Evolutionary conservation across 2,113 vertebrate genomes (phyloP).

Genomic region (Trinectes maculatus): DNA sequence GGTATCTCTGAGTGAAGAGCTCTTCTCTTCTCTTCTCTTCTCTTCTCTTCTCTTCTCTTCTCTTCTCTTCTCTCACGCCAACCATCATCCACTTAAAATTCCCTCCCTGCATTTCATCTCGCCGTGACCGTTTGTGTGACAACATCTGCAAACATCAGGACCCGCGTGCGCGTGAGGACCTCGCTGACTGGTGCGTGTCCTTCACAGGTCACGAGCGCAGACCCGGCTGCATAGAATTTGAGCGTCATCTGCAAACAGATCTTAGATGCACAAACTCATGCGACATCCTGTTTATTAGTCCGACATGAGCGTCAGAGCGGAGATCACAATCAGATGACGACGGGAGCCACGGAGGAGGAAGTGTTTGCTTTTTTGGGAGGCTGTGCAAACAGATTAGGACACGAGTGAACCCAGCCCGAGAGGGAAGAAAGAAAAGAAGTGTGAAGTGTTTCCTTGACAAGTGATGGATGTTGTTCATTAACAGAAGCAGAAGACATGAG

Average conservation of each 20-base stretch:
- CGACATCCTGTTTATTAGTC: conserved; percentile 56
- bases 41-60: background rate
- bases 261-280: conserved; percentile 24
- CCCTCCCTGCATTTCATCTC: conserved; percentile 52
- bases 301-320: conserved; percentile 11
- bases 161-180: conserved; percentile 21
- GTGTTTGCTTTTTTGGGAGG: conserved; percentile 44
- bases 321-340: conserved; percentile 21
- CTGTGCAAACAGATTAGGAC: conserved; percentile 51
- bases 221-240: background rate
- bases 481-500: conserved; percentile 26
- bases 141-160: conserved; percentile 46
- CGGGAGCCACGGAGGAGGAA: conserved; percentile 15
- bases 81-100: conserved; percentile 55
- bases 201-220: conserved; percentile 13
- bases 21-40: conserved; percentile 1
- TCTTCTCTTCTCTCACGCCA: conserved; percentile 11
- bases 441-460: conserved; percentile 6
- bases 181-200: conserved; percentile 34
- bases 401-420: conserved; percentile 16
- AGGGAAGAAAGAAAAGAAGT: conserved; percentile 13
- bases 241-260: conserved; percentile 33
- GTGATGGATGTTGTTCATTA: conserved; percentile 29
- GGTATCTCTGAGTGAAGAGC: conserved; percentile 28
- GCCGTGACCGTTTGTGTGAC: conserved; percentile 53